These are phyloP conservation scores for Paralichthys olivaceus DNA, from an alignment of 2,113 vertebrate species.

Conservation along the genomic window DNA sequence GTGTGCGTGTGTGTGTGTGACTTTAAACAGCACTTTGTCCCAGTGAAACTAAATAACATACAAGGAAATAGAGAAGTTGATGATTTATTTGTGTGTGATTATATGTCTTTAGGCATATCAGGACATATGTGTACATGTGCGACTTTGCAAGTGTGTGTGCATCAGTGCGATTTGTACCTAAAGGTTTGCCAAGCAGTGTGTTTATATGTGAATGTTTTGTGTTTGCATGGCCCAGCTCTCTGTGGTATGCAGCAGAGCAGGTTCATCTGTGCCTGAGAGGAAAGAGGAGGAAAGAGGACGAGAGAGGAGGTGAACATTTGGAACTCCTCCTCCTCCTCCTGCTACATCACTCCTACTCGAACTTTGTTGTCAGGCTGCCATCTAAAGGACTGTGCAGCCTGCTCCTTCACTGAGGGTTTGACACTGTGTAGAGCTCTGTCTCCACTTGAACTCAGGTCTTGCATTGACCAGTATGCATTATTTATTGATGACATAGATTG, in stretches of 20 bases:
- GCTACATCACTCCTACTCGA: not conserved
- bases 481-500: no score
- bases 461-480: no score
- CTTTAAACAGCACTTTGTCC: not conserved
- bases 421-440: not conserved
- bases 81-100: not conserved
- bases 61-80: not conserved
- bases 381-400: constrained; percentile 45
- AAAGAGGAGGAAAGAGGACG: constrained; percentile 12
- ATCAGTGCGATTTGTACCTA: not conserved
- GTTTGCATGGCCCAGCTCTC: constrained; percentile 22
- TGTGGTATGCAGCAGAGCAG: constrained; percentile 68
- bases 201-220: constrained; percentile 27
- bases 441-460: not conserved
- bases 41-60: not conserved
- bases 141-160: not conserved
- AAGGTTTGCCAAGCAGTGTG: not conserved
- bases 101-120: not conserved
- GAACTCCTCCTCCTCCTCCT: constrained; percentile 23
- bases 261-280: constrained; percentile 49
- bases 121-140: not conserved
- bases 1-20: not conserved
- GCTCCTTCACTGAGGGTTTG: not conserved
- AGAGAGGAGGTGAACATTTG: constrained; percentile 9
- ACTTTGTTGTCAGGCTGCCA: constrained; percentile 54